Base-by-base conservation (phyloP, 2,113 vertebrate genomes). In the Sarotherodon lohbergeri region DNA sequence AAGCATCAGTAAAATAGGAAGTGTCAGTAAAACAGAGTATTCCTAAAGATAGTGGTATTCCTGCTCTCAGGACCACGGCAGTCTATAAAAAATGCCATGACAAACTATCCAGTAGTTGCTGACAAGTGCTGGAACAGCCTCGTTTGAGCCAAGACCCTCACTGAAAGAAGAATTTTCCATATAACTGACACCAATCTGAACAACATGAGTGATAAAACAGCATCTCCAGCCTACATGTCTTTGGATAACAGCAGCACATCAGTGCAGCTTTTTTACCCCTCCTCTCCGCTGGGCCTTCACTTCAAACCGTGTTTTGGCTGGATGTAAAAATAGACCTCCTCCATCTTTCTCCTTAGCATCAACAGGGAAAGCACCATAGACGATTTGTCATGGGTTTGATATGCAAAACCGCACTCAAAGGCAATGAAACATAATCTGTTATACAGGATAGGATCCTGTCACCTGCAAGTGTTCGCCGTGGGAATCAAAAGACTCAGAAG, bases 271-370 rank as follows among this genome's bases (percentile, higher is more conserved):
- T 34, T 80, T 41, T 86, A 14, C 34, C 46, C n/a, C 81, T 61
- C 50, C 29, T 80, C 55, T 89, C 86, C 5, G 29, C 78, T 41
- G 90, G 82, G 85, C 87, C 80, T 82, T 86, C 71, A 82, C 79
- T 89, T 93, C 89, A 91, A 90, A 87, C 80, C 61, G 3, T 87
- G 86, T 89, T 92, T 91, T 81, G 83, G 56, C 78, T 93, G 55
- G 41, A 68, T 88, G 66, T 92, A 91, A 91, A 95, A 94, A 93
- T 93, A 95, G 84, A 88, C 63, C 79, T 80, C 57, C 66, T 79
- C 63, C n/a, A 2, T 90, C 61, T 90, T 29, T 71, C 81, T 90
- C 78, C 81, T 79, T 14, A 50, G 88, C 85, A 71, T 83, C 86
- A 78, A 83, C 41, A 50, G 19, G 9, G 59, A 85, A 57, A 19